Evolutionary conservation across 2,113 vertebrate species (phyloP), one percentile per base, ranked within the genome.

Genomic region (Pipa parva): DNA sequence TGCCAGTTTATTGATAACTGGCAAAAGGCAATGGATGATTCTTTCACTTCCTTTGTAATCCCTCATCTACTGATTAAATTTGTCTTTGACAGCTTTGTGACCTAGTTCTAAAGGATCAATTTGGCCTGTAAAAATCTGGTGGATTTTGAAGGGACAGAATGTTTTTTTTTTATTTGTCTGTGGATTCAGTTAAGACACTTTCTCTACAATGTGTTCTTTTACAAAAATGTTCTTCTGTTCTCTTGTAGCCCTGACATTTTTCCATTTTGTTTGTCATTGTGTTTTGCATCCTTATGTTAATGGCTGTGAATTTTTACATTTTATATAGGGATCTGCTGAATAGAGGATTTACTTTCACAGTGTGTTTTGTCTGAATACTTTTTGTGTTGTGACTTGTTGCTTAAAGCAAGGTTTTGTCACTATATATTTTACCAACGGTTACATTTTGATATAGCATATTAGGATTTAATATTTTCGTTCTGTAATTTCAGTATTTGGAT

Each of bases 101-200:
- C 55, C 55, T 58, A 31, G 31, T 58, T 58, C 37, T 37, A n/a
- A 22, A 22, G 28, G 29, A 22, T 37, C 20, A 58, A 22, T 37
- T 29, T 56, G 17, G 33, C 7, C 33, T 7, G 7, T 7, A 37
- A 9, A 9, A 12, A 12, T 12, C 7, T 37, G 7, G 33, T 37
- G 33, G 33, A 7, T 9, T 37, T 12, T 1, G 7, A 37, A 12
- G 33, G 7, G 33, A 12, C 13, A 7, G 13, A 7, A 37, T 37
- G 7, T 7, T 37, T 7, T 37, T 9, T 37, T 37, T 12, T 37
- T 37, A 12, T 37, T 9, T 12, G 13, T 12, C 13, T 7, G 33
- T 12, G 7, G 33, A 37, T 7, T 12, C 7, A 9, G 33, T 1
- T 12, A 12, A 37, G 33, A 12, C 33, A 9, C 13, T 37, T 37